phyloP scores from a whole-genome alignment of 2,113 vertebrate species.

The Aldabrachelys gigantea region DNA sequence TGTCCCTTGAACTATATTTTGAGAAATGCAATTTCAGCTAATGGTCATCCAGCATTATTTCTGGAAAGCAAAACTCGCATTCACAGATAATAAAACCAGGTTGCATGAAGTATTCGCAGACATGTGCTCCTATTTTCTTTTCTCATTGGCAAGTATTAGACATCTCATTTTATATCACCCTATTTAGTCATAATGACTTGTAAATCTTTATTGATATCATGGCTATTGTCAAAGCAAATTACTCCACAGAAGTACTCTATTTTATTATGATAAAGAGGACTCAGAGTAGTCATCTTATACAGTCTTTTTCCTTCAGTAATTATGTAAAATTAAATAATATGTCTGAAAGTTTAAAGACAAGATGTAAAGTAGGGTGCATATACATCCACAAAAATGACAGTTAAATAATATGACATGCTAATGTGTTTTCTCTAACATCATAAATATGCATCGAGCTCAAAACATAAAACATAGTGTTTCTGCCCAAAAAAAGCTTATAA shows the following conservation, averaged over 20 bases:
- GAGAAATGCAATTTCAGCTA: constrained; percentile 46
- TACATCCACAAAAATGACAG: too few species aligned
- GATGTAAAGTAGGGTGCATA: too few species aligned
- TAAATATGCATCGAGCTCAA: not conserved
- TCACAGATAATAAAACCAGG: constrained; percentile 21
- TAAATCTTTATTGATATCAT: not conserved
- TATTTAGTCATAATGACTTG: constrained; percentile 20
- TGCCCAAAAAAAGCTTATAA: too few species aligned
- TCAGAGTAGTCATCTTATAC: not conserved
- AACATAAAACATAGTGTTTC: not conserved
- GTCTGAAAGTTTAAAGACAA: not conserved
- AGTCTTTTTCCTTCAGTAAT: not conserved
- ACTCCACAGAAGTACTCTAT: not conserved
- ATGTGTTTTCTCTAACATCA: not conserved
- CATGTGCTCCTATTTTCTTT: not conserved
- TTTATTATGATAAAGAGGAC: not conserved
- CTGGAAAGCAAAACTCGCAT: constrained; percentile 33
- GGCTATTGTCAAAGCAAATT: not conserved
- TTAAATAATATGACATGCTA: not conserved
- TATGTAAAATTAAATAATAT: not conserved
- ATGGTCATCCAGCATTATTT: constrained; percentile 40
- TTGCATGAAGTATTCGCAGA: not conserved
- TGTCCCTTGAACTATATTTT: not conserved
- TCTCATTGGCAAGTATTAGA: constrained; percentile 16
- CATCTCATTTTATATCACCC: constrained; percentile 9